Base-by-base conservation (phyloP, 1,140 invertebrate genomes). In the Thalassaphorura encarpata region DNA sequence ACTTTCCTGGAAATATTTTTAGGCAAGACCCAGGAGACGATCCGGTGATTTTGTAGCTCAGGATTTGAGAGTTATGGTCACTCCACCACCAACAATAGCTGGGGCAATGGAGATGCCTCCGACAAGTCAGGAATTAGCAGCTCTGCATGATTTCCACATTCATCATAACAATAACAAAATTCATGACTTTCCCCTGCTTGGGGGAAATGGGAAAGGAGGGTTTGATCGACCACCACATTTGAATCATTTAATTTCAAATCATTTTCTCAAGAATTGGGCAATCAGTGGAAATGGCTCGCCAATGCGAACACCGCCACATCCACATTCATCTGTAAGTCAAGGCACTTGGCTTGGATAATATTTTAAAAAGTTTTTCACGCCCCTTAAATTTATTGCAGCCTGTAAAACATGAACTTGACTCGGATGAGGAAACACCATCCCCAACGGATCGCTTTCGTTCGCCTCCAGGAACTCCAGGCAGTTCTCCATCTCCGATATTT, bases 21-120 rank as follows among this genome's bases (percentile, higher is more conserved):
- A 89, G 70, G 87, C 87, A 1, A 72, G 87, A 15, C 87, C 87
- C 2, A 70, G 87, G 21, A 74, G 87, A 61, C 77, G 87, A 62
- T 89, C 86, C 0, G 85, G 85, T 0, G 87, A 89, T 62, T 56
- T 78, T 23, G 70, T 76, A 2, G 78, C 82, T 3, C 81, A 82
- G 66, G 81, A 83, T 67, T 67, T 78, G 1, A 73, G 75, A 13
- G 21, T 47, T 11, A 27, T 8, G 19, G 11, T 5, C 8, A 48
- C 23, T 11, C 15, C 13, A 11, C 46, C 46, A 19, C 18, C 8
- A 13, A 23, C 66, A 23, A 66, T 73, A 8, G 68, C 73, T 58
- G 75, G 76, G 28, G 62, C 73, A n/a, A n/a, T n/a, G 1, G 67
- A 73, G 0, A 64, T 70, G 1, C 68, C 15, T 11, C 6, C 18